These are phyloP conservation scores for Mellivora capensis DNA, from an alignment of 2,113 vertebrate genomes.

Conservation along the genomic window DNA sequence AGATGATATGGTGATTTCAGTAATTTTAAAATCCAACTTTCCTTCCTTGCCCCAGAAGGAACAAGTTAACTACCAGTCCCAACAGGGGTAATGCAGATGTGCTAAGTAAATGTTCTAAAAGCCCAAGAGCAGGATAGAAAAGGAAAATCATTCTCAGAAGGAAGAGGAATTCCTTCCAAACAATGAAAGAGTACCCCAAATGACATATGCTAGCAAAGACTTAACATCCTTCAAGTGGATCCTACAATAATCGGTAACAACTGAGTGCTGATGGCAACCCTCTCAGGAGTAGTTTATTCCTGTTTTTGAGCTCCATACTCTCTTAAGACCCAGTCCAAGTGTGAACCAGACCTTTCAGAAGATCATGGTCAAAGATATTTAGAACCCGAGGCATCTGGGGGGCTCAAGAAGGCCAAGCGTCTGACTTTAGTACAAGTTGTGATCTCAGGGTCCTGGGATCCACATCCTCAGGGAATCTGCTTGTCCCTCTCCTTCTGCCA, in stretches of 20 bases:
- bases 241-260: not conserved
- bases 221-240: constrained; percentile 2
- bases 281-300: not conserved
- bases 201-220: not conserved
- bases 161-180: not conserved
- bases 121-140: not conserved
- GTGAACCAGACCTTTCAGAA: not conserved
- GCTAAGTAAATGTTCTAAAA: constrained; percentile 26
- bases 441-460: not conserved
- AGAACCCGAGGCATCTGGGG: not conserved
- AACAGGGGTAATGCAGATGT: not conserved
- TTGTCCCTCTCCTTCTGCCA: not conserved
- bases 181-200: not conserved
- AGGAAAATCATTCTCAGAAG: not conserved
- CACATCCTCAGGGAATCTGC: not conserved
- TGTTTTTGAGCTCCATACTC: not conserved
- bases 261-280: not conserved
- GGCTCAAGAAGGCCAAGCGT: not conserved
- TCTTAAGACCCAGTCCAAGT: not conserved
- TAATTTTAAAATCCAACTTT: not conserved
- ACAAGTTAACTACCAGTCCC: not conserved
- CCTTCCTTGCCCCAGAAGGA: not conserved
- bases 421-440: not conserved
- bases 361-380: not conserved
- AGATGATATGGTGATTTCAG: not conserved